A percentile compares a stretch with the other conserved stretches of the same genome.
Evolutionary conservation across 2,113 vertebrate species (phyloP).

Genomic region (Egretta garzetta): DNA sequence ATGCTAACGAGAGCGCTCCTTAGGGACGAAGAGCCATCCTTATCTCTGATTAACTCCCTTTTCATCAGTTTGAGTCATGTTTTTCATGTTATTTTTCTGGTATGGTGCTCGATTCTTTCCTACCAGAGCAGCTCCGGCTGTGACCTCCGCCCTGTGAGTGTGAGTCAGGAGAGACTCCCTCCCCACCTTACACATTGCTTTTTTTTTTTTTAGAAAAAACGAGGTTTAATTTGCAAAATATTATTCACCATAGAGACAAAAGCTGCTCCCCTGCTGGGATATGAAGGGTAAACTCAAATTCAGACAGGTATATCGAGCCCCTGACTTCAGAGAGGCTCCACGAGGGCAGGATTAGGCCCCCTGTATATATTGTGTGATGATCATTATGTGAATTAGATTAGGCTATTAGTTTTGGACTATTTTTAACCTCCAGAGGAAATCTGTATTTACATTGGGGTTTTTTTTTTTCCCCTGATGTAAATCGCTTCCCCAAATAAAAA

Average conservation of each 20-base stretch:
- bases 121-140: not conserved
- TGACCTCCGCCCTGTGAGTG: not conserved
- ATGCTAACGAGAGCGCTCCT: fast-evolving
- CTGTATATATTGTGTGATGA: not conserved
- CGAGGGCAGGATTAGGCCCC: not conserved
- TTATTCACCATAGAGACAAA: conserved; percentile 35
- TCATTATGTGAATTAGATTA: conserved; percentile 43
- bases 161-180: conserved; percentile 32
- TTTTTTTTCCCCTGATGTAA: not conserved
- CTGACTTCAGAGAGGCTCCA: not conserved
- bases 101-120: not conserved
- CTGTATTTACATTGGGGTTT: conserved; percentile 22
- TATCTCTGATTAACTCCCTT: not conserved
- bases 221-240: conserved; percentile 27
- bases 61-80: not conserved
- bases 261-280: not conserved
- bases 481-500: conserved; percentile 44
- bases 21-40: not conserved
- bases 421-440: conserved; percentile 46
- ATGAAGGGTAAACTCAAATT: not conserved
- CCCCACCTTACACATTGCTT: not conserved
- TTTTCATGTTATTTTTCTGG: not conserved
- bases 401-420: conserved; percentile 47
- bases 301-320: not conserved
- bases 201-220: not conserved